Evolutionary conservation across 2,888 invertebrate species (phyloP).

Genomic region (Sesia bembeciformis): DNA sequence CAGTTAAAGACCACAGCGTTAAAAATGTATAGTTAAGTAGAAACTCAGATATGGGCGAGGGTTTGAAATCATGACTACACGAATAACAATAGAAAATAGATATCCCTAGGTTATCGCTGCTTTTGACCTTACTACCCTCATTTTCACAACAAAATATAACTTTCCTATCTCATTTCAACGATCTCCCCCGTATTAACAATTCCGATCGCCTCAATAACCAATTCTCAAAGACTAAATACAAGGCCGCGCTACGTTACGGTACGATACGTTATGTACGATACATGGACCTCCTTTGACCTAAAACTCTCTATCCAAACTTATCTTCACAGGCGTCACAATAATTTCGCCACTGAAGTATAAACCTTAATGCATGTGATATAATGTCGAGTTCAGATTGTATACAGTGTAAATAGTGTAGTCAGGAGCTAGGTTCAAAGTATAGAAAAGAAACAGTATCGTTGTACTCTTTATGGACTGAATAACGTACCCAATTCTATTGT

Average conservation of each 20-base stretch:
- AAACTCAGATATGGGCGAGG: too few relatives aligned
- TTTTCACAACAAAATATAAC: too few relatives aligned
- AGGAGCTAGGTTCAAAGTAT: constrained; percentile 5
- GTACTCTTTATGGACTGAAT: too few relatives aligned
- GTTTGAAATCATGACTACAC: too few relatives aligned
- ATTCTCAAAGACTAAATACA: constrained; percentile 4
- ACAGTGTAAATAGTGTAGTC: constrained; percentile 8
- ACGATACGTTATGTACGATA: constrained; percentile 10
- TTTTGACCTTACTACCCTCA: too few relatives aligned
- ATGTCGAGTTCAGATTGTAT: constrained; percentile 2
- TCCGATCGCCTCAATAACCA: constrained; percentile 1
- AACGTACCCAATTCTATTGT: too few relatives aligned
- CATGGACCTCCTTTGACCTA: constrained; percentile 33
- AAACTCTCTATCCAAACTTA: constrained; percentile 55
- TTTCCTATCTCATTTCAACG: not conserved
- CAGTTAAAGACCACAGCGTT: too few relatives aligned
- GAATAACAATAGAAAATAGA: too few relatives aligned
- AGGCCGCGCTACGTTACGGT: constrained; percentile 5
- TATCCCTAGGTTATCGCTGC: too few relatives aligned
- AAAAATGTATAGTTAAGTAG: too few relatives aligned
- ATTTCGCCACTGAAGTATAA: constrained; percentile 12
- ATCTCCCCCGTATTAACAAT: constrained; percentile 1
- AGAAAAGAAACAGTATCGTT: too few relatives aligned
- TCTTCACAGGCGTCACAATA: constrained; percentile 27
- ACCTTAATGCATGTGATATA: constrained; percentile 13